These are phyloP conservation scores for Pissodes strobi DNA, from an alignment of 1,140 invertebrate genomes.

Conservation along the genomic window DNA sequence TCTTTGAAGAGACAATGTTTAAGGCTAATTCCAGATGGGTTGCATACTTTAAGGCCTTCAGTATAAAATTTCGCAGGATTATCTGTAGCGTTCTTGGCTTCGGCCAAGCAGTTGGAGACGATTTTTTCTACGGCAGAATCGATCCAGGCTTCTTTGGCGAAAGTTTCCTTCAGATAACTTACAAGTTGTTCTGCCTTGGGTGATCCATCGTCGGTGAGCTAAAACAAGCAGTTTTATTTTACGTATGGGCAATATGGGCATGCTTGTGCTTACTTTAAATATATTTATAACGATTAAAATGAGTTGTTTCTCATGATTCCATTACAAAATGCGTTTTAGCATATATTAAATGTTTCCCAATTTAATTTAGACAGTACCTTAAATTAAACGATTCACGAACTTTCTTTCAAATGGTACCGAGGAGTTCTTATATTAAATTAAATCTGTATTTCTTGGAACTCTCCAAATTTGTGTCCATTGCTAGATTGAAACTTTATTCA, in stretches of 20 bases:
- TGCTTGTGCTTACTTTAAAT: too few relatives aligned
- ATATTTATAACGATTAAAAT: too few relatives aligned
- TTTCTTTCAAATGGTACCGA: too few relatives aligned
- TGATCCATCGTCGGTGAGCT: slow-evolving; percentile 50
- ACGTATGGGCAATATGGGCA: not conserved
- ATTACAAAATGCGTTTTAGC: too few relatives aligned
- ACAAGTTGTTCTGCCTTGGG: slow-evolving; percentile 42
- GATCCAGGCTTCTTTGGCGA: slow-evolving; percentile 49
- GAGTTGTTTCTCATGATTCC: too few relatives aligned
- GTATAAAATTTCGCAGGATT: slow-evolving; percentile 24
- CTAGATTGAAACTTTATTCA: too few relatives aligned
- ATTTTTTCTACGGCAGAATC: slow-evolving; percentile 45
- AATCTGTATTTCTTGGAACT: too few relatives aligned
- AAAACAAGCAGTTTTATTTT: slow-evolving; percentile 31
- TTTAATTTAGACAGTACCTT: too few relatives aligned
- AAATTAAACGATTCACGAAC: too few relatives aligned
- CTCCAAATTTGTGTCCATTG: too few relatives aligned
- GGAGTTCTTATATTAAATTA: too few relatives aligned
- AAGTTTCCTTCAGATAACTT: slow-evolving; percentile 43
- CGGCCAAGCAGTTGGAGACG: slow-evolving; percentile 47
- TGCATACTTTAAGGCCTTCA: slow-evolving; percentile 44
- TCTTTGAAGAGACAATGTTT: slow-evolving; percentile 54
- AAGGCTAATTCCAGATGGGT: slow-evolving; percentile 48
- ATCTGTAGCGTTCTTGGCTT: slow-evolving; percentile 44
- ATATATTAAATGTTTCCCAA: too few relatives aligned